A percentile compares a stretch with the other conserved stretches of the same genome.
Conservation (phyloP, 2,888 invertebrate genomes). For the Idaea biselata region DNA sequence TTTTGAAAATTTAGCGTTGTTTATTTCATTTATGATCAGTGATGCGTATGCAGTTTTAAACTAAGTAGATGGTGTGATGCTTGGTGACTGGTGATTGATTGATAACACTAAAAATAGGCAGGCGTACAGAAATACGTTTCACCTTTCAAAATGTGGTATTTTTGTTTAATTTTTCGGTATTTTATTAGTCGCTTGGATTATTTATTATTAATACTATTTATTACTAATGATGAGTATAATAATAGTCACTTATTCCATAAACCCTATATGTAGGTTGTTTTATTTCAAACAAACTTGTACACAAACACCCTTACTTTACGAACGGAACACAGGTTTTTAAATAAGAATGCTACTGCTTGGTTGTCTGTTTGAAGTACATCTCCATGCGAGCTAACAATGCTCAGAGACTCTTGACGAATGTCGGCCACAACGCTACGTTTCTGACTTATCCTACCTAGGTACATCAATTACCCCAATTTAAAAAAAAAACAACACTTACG, state of each 20-base stretch:
- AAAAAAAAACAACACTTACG: slow-evolving; percentile 5
- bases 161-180: too few relatives aligned
- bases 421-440: slow-evolving; percentile 33
- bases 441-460: slow-evolving; percentile 20
- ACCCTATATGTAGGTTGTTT: too few relatives aligned
- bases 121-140: too few relatives aligned
- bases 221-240: too few relatives aligned
- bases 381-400: slow-evolving; percentile 42
- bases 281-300: neutral
- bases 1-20: slow-evolving; percentile 6
- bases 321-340: neutral
- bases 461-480: slow-evolving; percentile 30
- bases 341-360: slow-evolving; percentile 15
- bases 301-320: neutral
- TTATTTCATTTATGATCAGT: neutral
- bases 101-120: too few relatives aligned
- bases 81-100: too few relatives aligned
- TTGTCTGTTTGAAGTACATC: slow-evolving; percentile 30
- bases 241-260: neutral
- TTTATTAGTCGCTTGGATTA: too few relatives aligned
- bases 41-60: too few relatives aligned
- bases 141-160: too few relatives aligned
- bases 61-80: too few relatives aligned
- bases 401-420: slow-evolving; percentile 32
- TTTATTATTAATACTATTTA: too few relatives aligned